Evolutionary conservation across 2,797 vertebrate genomes (phyloP).

Genomic region (Fistularia commersonii): DNA sequence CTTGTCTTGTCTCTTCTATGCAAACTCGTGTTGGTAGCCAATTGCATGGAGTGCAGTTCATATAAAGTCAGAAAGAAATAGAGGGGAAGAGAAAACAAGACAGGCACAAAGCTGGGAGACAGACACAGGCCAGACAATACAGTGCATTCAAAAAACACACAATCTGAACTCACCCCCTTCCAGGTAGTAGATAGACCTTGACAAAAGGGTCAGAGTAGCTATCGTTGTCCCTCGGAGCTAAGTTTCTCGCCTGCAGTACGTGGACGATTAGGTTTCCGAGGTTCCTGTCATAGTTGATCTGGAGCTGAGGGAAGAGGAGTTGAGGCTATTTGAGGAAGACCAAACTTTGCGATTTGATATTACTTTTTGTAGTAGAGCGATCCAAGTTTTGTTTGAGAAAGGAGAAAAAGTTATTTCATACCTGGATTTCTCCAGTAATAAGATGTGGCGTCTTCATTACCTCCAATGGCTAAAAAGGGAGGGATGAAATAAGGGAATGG

Average conservation of each 20-base stretch:
- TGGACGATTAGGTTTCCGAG: constrained; percentile 97
- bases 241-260: constrained; percentile 95
- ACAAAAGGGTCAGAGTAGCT: constrained; percentile 98
- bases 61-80: constrained; percentile 51
- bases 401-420: constrained; percentile 44
- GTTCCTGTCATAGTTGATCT: constrained; percentile 97
- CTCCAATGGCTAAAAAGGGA: constrained; percentile 78
- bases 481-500: not conserved
- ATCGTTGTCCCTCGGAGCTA: constrained; percentile 91
- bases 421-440: constrained; percentile 97
- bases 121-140: constrained; percentile 52
- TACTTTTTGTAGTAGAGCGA: not conserved
- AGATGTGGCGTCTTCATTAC: constrained; percentile 79
- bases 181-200: constrained; percentile 97
- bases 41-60: constrained; percentile 34
- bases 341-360: not conserved
- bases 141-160: constrained; percentile 13
- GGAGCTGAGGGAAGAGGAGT: constrained; percentile 78
- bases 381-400: not conserved
- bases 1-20: constrained; percentile 34
- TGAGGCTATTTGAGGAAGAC: not conserved
- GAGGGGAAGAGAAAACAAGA: constrained; percentile 53
- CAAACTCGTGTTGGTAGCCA: constrained; percentile 43
- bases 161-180: constrained; percentile 85
- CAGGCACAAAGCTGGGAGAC: constrained; percentile 54